phyloP scores from a whole-genome alignment of 2,113 vertebrate genomes.

The Paedocypris sp. region DNA sequence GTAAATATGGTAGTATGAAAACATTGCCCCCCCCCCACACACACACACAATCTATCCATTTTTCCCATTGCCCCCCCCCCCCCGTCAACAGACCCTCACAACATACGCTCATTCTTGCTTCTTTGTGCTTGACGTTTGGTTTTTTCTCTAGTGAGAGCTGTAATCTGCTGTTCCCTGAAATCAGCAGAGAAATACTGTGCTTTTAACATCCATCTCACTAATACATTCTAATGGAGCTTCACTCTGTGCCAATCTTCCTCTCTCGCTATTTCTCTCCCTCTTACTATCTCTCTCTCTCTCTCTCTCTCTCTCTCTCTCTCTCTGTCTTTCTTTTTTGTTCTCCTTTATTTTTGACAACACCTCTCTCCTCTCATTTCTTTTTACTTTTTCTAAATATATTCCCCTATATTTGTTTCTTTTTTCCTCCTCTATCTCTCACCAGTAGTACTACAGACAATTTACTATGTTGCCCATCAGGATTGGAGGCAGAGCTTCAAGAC shows the following conservation, averaged over 20 bases:
- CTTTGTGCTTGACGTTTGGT: neutral
- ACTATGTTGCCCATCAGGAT: slow-evolving; percentile 9
- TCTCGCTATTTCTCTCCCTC: neutral
- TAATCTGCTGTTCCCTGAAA: slow-evolving; percentile 24
- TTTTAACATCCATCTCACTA: slow-evolving; percentile 27
- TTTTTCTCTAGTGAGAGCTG: neutral
- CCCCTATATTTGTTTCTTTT: too few relatives aligned
- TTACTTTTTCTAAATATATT: too few relatives aligned
- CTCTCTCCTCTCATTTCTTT: too few relatives aligned
- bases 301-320: neutral
- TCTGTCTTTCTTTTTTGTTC: too few relatives aligned
- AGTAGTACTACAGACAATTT: slow-evolving; percentile 3
- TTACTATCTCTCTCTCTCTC: neutral
- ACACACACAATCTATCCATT: too few relatives aligned
- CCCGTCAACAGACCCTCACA: neutral
- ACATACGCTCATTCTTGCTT: neutral
- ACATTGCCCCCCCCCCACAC: too few relatives aligned
- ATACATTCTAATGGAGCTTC: slow-evolving; percentile 14
- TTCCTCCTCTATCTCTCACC: too few relatives aligned
- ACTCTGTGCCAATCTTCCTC: too few relatives aligned
- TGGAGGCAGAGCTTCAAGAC: neutral
- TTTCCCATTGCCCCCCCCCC: too few relatives aligned
- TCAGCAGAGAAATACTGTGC: slow-evolving; percentile 12
- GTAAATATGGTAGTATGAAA: too few relatives aligned
- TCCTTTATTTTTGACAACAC: too few relatives aligned